phyloP scores from a whole-genome alignment of 2,797 vertebrate genomes.

The Pseudotriccus pelzelni region DNA sequence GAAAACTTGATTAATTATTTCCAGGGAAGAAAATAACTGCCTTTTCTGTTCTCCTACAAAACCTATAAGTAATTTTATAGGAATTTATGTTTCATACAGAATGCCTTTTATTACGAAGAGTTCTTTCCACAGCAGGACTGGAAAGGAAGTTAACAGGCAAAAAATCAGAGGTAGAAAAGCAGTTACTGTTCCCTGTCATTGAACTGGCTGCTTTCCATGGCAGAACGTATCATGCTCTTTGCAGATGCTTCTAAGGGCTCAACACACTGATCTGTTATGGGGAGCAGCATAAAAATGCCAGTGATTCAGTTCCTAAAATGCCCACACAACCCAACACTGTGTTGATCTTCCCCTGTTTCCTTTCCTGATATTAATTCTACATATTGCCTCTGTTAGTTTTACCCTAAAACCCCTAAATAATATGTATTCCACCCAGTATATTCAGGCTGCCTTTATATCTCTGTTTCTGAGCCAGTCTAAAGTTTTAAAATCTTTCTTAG shows the following conservation, averaged over 20 bases:
- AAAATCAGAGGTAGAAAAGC: background rate
- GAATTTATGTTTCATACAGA: background rate
- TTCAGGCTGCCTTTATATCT: background rate
- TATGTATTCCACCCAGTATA: background rate
- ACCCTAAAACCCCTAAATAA: background rate
- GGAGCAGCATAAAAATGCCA: background rate
- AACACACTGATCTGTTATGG: background rate
- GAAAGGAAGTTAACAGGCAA: background rate
- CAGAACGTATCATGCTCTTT: background rate
- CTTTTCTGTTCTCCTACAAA: constrained; percentile 1
- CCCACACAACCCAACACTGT: background rate
- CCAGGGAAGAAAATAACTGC: background rate
- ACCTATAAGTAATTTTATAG: background rate
- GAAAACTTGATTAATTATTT: constrained; percentile 40
- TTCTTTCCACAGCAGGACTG: background rate
- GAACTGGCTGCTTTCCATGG: background rate
- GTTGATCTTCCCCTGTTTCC: background rate
- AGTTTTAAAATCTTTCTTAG: background rate
- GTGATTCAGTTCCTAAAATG: background rate
- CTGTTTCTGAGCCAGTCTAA: background rate
- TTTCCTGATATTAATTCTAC: background rate
- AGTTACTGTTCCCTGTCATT: background rate
- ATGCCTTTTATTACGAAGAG: background rate
- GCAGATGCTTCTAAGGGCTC: background rate
- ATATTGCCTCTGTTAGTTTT: background rate